These are phyloP conservation scores for Amphipyra tragopoginis DNA, from an alignment of 2,888 invertebrate genomes.

Conservation along the genomic window DNA sequence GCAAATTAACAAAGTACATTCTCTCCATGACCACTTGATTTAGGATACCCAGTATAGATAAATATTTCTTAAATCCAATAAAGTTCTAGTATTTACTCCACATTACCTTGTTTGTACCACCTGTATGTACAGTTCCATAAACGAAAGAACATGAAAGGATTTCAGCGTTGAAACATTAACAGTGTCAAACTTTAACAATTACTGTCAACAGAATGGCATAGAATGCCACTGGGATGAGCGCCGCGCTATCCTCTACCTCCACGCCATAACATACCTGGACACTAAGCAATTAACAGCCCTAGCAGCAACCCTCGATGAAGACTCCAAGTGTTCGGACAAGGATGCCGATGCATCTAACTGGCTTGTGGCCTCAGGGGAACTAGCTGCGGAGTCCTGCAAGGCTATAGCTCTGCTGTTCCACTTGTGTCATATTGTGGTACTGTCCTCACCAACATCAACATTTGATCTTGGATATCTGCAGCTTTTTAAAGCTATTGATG, in stretches of 20 bases:
- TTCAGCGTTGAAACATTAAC: too few relatives aligned
- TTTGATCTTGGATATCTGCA: slow-evolving; percentile 96
- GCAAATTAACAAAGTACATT: too few relatives aligned
- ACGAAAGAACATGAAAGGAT: too few relatives aligned
- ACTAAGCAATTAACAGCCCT: slow-evolving; percentile 75
- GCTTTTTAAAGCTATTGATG: slow-evolving; percentile 94
- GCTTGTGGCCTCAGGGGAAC: slow-evolving; percentile 90
- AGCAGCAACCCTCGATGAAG: slow-evolving; percentile 74
- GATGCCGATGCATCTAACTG: slow-evolving; percentile 89
- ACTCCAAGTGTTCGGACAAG: slow-evolving; percentile 77
- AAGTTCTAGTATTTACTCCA: too few relatives aligned
- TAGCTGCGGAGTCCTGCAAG: slow-evolving; percentile 90
- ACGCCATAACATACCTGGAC: slow-evolving; percentile 87
- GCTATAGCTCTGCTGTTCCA: slow-evolving; percentile 94
- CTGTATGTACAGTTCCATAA: too few relatives aligned
- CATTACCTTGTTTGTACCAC: too few relatives aligned
- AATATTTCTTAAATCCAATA: too few relatives aligned
- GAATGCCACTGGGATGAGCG: slow-evolving; percentile 90
- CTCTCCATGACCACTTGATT: too few relatives aligned
- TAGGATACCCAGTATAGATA: too few relatives aligned
- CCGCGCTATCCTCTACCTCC: slow-evolving; percentile 86
- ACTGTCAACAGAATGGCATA: slow-evolving; percentile 84
- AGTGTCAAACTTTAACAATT: too few relatives aligned
- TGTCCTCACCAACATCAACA: slow-evolving; percentile 84
- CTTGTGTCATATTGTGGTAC: slow-evolving; percentile 93